A percentile compares a stretch with the other conserved stretches of the same genome.
Evolutionary conservation across 2,797 vertebrate species (phyloP).

Genomic region (Galagoides demidoff): DNA sequence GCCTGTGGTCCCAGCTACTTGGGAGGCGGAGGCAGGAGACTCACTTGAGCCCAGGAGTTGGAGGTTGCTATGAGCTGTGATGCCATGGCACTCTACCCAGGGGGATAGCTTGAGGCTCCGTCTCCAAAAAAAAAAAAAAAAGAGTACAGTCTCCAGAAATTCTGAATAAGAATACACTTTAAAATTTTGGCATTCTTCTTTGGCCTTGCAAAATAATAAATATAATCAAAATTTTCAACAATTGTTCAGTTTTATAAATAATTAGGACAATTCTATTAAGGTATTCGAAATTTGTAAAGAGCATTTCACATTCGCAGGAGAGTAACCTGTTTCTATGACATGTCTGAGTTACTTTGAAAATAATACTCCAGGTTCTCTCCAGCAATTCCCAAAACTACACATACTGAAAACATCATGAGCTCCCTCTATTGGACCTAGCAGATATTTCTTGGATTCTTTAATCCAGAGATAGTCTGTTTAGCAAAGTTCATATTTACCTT

Average conservation of each 20-base stretch:
- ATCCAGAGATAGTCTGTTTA: slow-evolving; percentile 8
- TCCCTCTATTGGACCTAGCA: slow-evolving; percentile 76
- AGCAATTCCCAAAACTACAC: slow-evolving; percentile 10
- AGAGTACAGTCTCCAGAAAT: no score
- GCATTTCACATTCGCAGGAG: slow-evolving; percentile 48
- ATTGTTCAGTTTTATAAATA: slow-evolving; percentile 49
- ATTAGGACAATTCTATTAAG: neutral
- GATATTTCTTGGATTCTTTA: slow-evolving; percentile 60
- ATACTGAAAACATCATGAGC: slow-evolving; percentile 57
- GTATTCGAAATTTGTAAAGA: slow-evolving; percentile 22
- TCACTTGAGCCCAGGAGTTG: no score
- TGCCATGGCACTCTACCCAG: no score
- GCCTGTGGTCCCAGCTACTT: no score
- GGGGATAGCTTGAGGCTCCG: no score
- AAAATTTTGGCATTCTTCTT: neutral
- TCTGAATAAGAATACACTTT: slow-evolving; percentile 32
- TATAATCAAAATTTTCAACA: slow-evolving; percentile 59
- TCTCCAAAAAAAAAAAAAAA: no score
- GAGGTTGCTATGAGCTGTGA: no score
- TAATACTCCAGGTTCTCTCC: neutral
- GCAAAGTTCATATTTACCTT: slow-evolving; percentile 15
- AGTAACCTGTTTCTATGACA: slow-evolving; percentile 8
- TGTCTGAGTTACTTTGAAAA: neutral
- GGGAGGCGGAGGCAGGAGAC: no score
- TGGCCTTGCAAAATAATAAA: slow-evolving; percentile 46